A percentile compares a stretch with the other conserved stretches of the same genome.
These are phyloP conservation scores for Lomographa bimaculata DNA, from an alignment of 2,888 invertebrate species.

Conservation along the genomic window DNA sequence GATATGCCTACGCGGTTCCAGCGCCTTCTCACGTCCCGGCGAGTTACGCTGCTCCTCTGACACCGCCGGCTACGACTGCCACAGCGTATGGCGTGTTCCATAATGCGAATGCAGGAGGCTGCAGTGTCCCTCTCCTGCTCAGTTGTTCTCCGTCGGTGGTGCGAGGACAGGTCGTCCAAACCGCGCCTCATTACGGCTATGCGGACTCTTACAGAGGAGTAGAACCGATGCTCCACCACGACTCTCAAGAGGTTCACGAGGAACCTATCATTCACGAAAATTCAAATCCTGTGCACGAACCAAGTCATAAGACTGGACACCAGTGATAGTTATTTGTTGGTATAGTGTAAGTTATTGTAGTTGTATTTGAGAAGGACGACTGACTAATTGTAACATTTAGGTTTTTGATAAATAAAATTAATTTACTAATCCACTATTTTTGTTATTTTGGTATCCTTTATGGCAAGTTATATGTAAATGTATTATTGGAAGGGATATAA, in stretches of 20 bases:
- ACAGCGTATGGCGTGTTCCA: conserved; percentile 64
- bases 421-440: conserved; percentile 3
- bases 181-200: conserved; percentile 37
- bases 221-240: conserved; percentile 39
- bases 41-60: conserved; percentile 25
- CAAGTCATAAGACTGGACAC: conserved; percentile 34
- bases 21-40: conserved; percentile 20
- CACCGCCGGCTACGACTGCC: conserved; percentile 35
- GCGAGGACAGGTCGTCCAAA: conserved; percentile 52
- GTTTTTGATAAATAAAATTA: conserved; percentile 13
- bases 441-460: conserved; percentile 1
- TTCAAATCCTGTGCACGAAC: conserved; percentile 35
- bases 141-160: conserved; percentile 69
- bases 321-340: conserved; percentile 22
- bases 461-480: too few relatives aligned
- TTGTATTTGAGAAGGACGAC: conserved; percentile 1
- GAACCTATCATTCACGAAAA: conserved; percentile 38
- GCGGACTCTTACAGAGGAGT: conserved; percentile 50
- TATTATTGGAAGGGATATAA: too few relatives aligned
- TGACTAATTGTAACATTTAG: conserved; percentile 4
- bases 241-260: conserved; percentile 39
- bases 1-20: conserved; percentile 43
- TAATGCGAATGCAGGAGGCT: conserved; percentile 57
- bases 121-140: conserved; percentile 64
- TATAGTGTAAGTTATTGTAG: conserved; percentile 4